Base-by-base conservation (phyloP, 2,888 invertebrate species). In the Cotesia congregata region DNA sequence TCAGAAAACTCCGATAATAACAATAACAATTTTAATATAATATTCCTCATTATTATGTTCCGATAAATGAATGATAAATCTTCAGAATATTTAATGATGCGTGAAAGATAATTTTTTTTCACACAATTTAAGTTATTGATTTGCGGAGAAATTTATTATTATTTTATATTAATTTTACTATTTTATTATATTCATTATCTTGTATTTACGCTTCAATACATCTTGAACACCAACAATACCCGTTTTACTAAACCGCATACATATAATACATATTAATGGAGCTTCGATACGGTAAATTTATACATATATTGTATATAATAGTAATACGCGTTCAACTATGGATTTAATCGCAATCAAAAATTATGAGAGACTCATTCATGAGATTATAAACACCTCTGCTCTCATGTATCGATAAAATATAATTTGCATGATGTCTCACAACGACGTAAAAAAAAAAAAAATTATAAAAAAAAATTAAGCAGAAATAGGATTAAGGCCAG, bases 301-400 rank as follows among this genome's bases (percentile, higher is more conserved):
- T 5, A 15, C 40, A 76, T 50, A 76, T 62, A 30, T 30, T 30
- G 62, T 74, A 50, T 50, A 50, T 50, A 69, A 79, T 77, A 76
- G 69, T 76, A 74, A 17, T 76, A 64, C 73, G 70, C 74, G 70
- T 71, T 67, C 74, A 40, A 73, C 73, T 64, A 75, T 72, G 70
- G 78, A 70, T 79, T 81, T 80, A 80, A 80, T 80, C 78, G 79
- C 74, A 81, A 79, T 80, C 78, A 78, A 75, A 79, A 81, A 80
- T 81, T 78, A 79, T 80, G 76, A 74, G 75, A 77, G 62, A 39
- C 67, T 69, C 68, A 74, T 64, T 40, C 15, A 39, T n/a, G 67
- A 68, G 41, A 40, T 40, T 40, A 68, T 68, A 7, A 40, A 68
- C 68, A 68, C 40, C 17, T 68, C 17, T 68, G n/a, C 30, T 15